Conservation (phyloP, 1,140 invertebrate species). For the Phortica variegata region DNA sequence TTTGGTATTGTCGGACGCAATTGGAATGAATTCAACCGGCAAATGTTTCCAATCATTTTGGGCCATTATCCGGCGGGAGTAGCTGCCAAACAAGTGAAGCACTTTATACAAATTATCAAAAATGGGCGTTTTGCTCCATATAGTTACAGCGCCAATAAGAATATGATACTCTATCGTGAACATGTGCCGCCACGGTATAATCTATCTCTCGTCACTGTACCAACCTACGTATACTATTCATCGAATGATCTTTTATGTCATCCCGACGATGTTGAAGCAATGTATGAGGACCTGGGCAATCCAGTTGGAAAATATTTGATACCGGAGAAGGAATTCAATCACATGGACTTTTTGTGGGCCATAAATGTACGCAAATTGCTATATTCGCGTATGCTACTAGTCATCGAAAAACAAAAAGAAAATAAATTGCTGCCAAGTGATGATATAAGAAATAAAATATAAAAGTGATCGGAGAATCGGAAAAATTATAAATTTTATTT, state of each 20-base stretch:
- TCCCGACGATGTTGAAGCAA: conserved; percentile 64
- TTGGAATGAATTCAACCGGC: conserved; percentile 57
- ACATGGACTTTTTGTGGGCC: conserved; percentile 69
- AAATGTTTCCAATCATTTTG: conserved; percentile 71
- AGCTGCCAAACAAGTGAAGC: conserved; percentile 51
- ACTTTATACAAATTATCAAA: conserved; percentile 54
- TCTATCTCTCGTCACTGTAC: conserved; percentile 64
- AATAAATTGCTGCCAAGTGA: too few relatives aligned
- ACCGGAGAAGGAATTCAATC: conserved; percentile 63
- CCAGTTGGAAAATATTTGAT: conserved; percentile 63
- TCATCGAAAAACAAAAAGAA: conserved; percentile 4
- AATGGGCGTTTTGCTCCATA: conserved; percentile 43
- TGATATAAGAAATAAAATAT: neutral
- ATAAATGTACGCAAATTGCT: conserved; percentile 63
- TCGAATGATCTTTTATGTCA: conserved; percentile 63
- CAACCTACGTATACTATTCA: conserved; percentile 66
- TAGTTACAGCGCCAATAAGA: conserved; percentile 53
- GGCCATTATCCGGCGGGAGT: conserved; percentile 65
- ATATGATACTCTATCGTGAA: conserved; percentile 59
- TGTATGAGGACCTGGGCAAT: conserved; percentile 60
- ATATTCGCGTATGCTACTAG: conserved; percentile 62
- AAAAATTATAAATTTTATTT: neutral
- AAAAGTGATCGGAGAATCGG: neutral
- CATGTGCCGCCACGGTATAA: conserved; percentile 62
- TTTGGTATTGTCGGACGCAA: conserved; percentile 52